These are phyloP conservation scores for roundworm (Caenorhabditis elegans) DNA, from an alignment of 1,140 invertebrate genomes.

Conservation along the genomic window DNA sequence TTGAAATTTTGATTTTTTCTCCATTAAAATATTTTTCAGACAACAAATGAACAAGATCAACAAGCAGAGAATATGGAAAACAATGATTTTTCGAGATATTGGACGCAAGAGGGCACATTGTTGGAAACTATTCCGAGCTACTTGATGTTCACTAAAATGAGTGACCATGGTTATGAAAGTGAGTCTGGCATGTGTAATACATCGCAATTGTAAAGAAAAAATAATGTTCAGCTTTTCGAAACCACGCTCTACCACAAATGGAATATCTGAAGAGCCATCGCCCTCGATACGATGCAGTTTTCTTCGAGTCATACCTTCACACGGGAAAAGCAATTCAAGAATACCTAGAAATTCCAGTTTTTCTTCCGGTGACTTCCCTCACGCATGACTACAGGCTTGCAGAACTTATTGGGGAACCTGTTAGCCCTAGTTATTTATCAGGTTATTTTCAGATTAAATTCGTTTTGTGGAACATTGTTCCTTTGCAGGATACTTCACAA, in stretches of 20 bases:
- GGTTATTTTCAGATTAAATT: too few relatives aligned
- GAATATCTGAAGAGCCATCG: neutral
- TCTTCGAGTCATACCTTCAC: neutral
- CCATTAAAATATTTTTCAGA: neutral
- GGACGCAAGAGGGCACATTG: neutral
- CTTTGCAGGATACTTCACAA: slow-evolving; percentile 19
- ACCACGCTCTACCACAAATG: too few relatives aligned
- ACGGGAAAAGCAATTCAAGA: slow-evolving; percentile 7
- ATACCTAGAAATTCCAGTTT: neutral
- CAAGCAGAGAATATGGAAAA: neutral
- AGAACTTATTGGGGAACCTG: neutral
- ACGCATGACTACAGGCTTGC: neutral
- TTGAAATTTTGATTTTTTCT: too few relatives aligned
- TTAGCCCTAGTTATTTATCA: neutral
- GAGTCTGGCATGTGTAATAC: neutral
- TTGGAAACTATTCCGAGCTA: slow-evolving; percentile 5
- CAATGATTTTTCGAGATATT: neutral
- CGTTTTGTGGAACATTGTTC: too few relatives aligned
- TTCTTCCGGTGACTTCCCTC: neutral
- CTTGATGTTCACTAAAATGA: neutral
- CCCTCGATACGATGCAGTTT: neutral
- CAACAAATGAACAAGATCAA: neutral
- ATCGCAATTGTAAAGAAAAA: too few relatives aligned
- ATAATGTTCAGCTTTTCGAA: too few relatives aligned
- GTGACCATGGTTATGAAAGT: neutral